Evolutionary conservation across 2,888 invertebrate genomes (phyloP).

Genomic region (Xanthorhoe spadicearia): DNA sequence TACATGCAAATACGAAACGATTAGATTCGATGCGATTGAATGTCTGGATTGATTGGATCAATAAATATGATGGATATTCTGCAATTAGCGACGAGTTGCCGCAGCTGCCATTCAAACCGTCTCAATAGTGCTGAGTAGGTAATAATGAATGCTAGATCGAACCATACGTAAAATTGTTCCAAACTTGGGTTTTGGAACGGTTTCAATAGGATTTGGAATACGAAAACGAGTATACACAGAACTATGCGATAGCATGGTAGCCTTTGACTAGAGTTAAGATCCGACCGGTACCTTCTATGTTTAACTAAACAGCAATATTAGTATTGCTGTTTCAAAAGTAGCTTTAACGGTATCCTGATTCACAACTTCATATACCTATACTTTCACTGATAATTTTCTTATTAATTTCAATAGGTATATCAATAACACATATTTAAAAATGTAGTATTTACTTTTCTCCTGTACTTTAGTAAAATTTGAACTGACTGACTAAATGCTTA

Average conservation of each 20-base stretch:
- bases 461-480: too few species aligned
- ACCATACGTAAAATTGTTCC: conserved; percentile 8
- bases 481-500: too few species aligned
- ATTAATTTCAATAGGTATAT: too few species aligned
- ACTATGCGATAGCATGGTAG: background rate
- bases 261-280: background rate
- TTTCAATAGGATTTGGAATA: background rate
- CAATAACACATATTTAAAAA: too few species aligned
- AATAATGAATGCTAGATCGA: conserved; percentile 36
- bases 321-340: background rate
- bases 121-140: conserved; percentile 33
- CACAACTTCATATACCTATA: background rate
- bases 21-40: conserved; percentile 55
- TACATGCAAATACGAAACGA: conserved; percentile 48
- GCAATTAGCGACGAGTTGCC: conserved; percentile 49
- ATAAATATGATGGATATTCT: conserved; percentile 59
- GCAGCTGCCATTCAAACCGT: conserved; percentile 37
- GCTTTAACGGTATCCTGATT: background rate
- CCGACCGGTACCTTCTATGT: background rate
- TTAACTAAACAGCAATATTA: background rate
- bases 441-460: too few species aligned
- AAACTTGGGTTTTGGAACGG: background rate
- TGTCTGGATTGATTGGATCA: conserved; percentile 52
- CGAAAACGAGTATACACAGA: background rate
- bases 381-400: background rate